Base-by-base conservation (phyloP, 1,140 invertebrate species). In the Pseudomyrmex dendroicus region DNA sequence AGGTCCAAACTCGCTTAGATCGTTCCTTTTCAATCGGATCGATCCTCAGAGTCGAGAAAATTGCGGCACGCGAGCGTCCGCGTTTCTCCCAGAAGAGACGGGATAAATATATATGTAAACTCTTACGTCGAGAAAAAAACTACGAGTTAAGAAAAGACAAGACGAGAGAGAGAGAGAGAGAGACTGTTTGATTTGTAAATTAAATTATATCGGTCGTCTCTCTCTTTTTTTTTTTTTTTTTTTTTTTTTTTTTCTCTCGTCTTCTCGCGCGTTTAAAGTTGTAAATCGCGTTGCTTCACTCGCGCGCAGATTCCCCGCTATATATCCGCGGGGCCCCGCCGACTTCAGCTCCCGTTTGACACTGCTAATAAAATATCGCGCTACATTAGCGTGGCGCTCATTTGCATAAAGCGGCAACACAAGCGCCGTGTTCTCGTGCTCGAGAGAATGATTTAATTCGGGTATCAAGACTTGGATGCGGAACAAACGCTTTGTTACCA, bases 401-500 rank as follows among this genome's bases (percentile, higher is more conserved):
- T 87, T 87, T 87, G 86, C 86, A 87, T 87, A 82, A 87, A 87
- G 63, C 85, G 86, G 74, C 67, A 80, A 84, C 54, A 35, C 35
- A 35, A 35, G 82, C 57, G 73, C 64, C 57, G 50, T 67, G 67
- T 66, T 82, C 66, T 61, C 74, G 54, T 52, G 73, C 70, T 84
- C 59, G 52, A 50, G 52, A 50, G 85, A 84, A 87, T 87, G 86
- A 87, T 87, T 87, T 87, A 87, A 87, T 87, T 87, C 83, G 63
- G 82, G 82, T 87, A 87, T 87, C 85, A 87, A 87, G 86, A 57
- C 86, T 35, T 54, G 85, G 86, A 87, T 87, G 82, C 82, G 82
- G 85, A 87, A 87, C 85, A 87, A 87, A 87, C 86, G 86, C 86
- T 87, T 87, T 87, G 85, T 87, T 87, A 84, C 54, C 54, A 52